Base-by-base conservation (phyloP, 2,888 invertebrate species). In the Antheraea yamamai region DNA sequence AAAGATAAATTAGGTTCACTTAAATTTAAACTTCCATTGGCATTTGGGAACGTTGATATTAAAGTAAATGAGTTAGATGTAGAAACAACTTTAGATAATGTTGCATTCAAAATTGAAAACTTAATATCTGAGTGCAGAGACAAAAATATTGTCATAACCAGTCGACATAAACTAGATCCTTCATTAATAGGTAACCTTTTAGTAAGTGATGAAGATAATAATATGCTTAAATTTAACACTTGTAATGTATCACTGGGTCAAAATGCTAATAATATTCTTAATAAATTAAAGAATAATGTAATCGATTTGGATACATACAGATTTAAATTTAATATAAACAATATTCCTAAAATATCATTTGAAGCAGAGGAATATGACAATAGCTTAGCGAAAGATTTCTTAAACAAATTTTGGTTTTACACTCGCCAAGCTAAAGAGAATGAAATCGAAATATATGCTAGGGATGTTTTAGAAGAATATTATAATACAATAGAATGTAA, bases 1-100 rank as follows among this genome's bases (percentile, higher is more conserved):
- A 55, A 58, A n/a, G 61, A 58, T 14, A 73, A 39, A 23, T 61
- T 61, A 39, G 14, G 61, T 23, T n/a, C 26, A 4, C n/a, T 39
- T 23, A 16, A 39, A 7, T 73, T 73, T 47, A 73, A 58, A 58
- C 51, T 74, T 12, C 74, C 70, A 12, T 35, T 8, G n/a, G 20
- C 70, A 16, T 74, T 74, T n/a, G 74, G 74, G 35, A 74, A 71
- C 23, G 35, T 55, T 55, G 74, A 74, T 58, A 16, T 74, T 26
- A 70, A 26, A 14, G 52, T 74, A 14, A 71, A 70, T 18, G 52
- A 61, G 7, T 73, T 64, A 35, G 73, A 30, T 39, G 58, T 35
- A 14, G 58, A 35, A 23, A 66, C 26, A 30, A 66, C 16, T 66
- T 30, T 66, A 30, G 16, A 66, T 18, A 66, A 66, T 6, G 0